These are phyloP conservation scores for Drosophila lutescens DNA, from an alignment of 2,888 invertebrate genomes.

Conservation along the genomic window DNA sequence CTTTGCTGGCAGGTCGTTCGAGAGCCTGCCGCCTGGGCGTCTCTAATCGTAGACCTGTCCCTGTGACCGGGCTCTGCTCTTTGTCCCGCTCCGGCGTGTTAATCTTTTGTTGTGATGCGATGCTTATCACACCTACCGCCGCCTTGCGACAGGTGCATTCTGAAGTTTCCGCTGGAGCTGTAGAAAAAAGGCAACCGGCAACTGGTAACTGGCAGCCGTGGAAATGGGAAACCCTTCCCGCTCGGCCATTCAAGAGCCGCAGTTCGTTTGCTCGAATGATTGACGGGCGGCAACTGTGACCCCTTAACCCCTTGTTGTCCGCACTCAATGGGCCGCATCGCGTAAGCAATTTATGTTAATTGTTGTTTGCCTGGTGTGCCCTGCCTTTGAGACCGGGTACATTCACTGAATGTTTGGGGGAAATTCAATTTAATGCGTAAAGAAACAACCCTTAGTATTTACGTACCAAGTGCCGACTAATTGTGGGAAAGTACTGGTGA, in stretches of 20 bases:
- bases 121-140: slow-evolving; percentile 61
- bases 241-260: slow-evolving; percentile 52
- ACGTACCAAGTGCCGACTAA: background rate
- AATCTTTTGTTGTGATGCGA: slow-evolving; percentile 64
- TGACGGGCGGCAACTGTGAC: slow-evolving; percentile 49
- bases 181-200: slow-evolving; percentile 6
- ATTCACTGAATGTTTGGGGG: background rate
- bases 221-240: slow-evolving; percentile 25
- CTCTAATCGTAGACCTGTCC: slow-evolving; percentile 21
- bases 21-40: slow-evolving; percentile 9
- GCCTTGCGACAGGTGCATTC: slow-evolving; percentile 59
- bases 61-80: slow-evolving; percentile 25
- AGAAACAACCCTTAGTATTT: background rate
- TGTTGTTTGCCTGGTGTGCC: slow-evolving; percentile 35
- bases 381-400: slow-evolving; percentile 4
- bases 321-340: slow-evolving; percentile 60
- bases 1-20: slow-evolving; percentile 7
- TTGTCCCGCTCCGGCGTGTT: slow-evolving; percentile 57
- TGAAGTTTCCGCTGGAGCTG: slow-evolving; percentile 19
- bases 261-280: slow-evolving; percentile 67
- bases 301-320: slow-evolving; percentile 50
- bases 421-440: background rate
- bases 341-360: slow-evolving; percentile 68
- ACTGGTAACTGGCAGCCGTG: slow-evolving; percentile 13
- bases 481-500: slow-evolving; percentile 8